Percentiles rank a stretch among this genome's conserved stretches.
Evolutionary conservation across 1,140 invertebrate species (phyloP).

Genomic region (Bradynema listronoti): DNA sequence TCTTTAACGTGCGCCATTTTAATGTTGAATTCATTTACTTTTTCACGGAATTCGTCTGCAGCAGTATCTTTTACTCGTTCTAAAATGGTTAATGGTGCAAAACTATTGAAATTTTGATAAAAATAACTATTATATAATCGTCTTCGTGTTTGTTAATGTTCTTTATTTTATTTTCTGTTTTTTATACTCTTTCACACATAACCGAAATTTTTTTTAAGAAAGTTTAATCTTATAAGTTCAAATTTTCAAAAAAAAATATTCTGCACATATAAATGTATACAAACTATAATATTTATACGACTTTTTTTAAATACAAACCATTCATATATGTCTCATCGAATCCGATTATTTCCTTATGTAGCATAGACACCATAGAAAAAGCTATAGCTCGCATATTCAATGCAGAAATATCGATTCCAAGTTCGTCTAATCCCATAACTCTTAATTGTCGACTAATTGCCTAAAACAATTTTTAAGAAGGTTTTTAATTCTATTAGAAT

Average conservation of each 20-base stretch:
- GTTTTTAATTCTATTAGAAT: neutral
- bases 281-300: neutral
- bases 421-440: slow-evolving; percentile 14
- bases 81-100: too few relatives aligned
- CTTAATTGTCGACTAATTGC: slow-evolving; percentile 13
- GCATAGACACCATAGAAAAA: slow-evolving; percentile 27
- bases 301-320: slow-evolving; percentile 18
- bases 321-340: slow-evolving; percentile 33
- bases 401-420: slow-evolving; percentile 28
- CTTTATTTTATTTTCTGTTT: neutral
- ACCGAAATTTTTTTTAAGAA: neutral
- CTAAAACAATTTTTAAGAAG: neutral
- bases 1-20: slow-evolving; percentile 16
- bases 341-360: slow-evolving; percentile 26
- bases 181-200: neutral
- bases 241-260: too few relatives aligned
- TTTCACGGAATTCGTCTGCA: too few relatives aligned
- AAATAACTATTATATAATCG: too few relatives aligned
- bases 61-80: too few relatives aligned
- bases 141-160: too few relatives aligned
- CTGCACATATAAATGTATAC: too few relatives aligned
- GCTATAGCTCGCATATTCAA: neutral
- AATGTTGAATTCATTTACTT: slow-evolving; percentile 27
- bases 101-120: too few relatives aligned
- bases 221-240: too few relatives aligned